phyloP scores from a whole-genome alignment of 2,797 vertebrate species.

The Lacerta bilineata region DNA sequence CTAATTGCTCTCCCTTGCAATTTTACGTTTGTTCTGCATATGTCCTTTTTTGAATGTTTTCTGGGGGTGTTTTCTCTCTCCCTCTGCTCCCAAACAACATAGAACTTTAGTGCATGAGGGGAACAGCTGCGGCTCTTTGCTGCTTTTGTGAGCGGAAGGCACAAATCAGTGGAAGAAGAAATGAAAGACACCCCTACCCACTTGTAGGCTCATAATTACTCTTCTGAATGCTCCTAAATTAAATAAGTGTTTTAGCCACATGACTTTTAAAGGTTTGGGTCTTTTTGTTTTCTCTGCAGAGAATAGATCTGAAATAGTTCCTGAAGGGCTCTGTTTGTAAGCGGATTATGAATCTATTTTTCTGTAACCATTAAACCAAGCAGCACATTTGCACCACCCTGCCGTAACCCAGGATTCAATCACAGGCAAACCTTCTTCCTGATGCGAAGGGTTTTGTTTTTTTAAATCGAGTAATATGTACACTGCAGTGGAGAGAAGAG shows the following conservation, averaged over 20 bases:
- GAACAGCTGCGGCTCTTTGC: neutral
- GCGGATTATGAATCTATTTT: slow-evolving; percentile 14
- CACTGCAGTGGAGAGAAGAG: fast-evolving
- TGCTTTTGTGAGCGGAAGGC: slow-evolving; percentile 44
- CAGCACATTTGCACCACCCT: neutral
- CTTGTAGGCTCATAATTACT: slow-evolving; percentile 45
- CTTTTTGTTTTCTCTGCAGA: slow-evolving; percentile 25
- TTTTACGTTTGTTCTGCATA: slow-evolving; percentile 13
- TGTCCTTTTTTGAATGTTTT: neutral
- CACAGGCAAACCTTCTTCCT: neutral
- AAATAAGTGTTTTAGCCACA: slow-evolving; percentile 58
- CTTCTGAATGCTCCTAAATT: slow-evolving; percentile 56
- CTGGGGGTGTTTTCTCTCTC: neutral
- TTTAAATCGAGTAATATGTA: neutral
- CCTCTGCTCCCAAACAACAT: neutral
- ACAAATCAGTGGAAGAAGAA: slow-evolving; percentile 33
- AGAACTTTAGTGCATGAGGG: neutral
- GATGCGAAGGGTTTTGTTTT: neutral
- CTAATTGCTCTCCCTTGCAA: slow-evolving; percentile 37
- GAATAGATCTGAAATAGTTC: slow-evolving; percentile 49
- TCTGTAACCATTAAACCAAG: fast-evolving
- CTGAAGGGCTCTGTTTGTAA: slow-evolving; percentile 12
- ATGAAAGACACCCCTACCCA: slow-evolving; percentile 30
- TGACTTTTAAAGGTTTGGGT: slow-evolving; percentile 49
- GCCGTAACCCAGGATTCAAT: neutral